Evolutionary conservation across 2,113 vertebrate species (phyloP).

Genomic region (Albula glossodonta): DNA sequence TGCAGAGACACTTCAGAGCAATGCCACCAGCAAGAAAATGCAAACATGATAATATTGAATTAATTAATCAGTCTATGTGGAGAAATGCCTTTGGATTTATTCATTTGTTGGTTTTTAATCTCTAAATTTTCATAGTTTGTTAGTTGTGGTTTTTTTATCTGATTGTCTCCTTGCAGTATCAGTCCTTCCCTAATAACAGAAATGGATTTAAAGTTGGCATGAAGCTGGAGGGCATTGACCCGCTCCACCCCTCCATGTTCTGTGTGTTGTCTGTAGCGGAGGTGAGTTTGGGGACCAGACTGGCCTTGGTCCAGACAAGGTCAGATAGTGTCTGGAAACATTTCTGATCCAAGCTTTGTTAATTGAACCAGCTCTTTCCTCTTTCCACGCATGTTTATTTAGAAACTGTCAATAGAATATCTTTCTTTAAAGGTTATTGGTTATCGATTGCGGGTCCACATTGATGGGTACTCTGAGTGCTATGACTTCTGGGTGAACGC

Average conservation of each 20-base stretch:
- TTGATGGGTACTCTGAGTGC: slow-evolving; percentile 71
- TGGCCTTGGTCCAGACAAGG: neutral
- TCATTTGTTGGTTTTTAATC: neutral
- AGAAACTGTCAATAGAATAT: neutral
- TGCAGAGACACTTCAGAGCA: slow-evolving; percentile 21
- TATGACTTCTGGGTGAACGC: slow-evolving; percentile 78
- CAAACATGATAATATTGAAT: neutral
- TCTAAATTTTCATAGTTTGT: neutral
- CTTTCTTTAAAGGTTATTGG: slow-evolving; percentile 63
- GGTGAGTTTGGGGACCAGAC: slow-evolving; percentile 53
- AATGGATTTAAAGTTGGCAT: slow-evolving; percentile 68
- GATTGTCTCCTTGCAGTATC: slow-evolving; percentile 51
- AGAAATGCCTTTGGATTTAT: neutral
- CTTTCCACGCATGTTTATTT: neutral
- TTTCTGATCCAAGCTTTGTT: neutral
- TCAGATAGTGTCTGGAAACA: neutral
- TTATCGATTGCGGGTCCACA: slow-evolving; percentile 69
- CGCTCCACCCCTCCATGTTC: slow-evolving; percentile 71
- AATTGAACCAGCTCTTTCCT: neutral
- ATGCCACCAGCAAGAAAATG: neutral
- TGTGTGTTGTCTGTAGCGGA: slow-evolving; percentile 71
- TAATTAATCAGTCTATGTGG: neutral
- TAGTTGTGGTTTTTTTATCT: neutral
- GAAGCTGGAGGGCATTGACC: slow-evolving; percentile 72
- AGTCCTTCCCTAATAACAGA: slow-evolving; percentile 57